A percentile compares a stretch with the other conserved stretches of the same genome.
Conservation (phyloP, 2,113 vertebrate species). For the Petrocephalus microphthalmus region DNA sequence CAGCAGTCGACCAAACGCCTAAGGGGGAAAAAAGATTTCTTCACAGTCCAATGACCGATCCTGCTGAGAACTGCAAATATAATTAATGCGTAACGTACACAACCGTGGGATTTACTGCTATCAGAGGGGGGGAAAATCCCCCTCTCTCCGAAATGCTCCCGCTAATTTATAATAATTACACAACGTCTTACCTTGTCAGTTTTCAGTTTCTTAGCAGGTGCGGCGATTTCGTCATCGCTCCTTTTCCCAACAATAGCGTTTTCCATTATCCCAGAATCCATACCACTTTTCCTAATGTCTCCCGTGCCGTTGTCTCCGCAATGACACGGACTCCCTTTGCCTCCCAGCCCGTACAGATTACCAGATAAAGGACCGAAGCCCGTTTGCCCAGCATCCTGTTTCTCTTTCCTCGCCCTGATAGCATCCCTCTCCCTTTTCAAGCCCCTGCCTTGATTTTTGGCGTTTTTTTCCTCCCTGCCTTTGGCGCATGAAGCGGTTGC, state of each 20-base stretch:
- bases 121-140: neutral
- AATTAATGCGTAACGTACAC: constrained; percentile 13
- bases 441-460: constrained; percentile 75
- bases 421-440: constrained; percentile 84
- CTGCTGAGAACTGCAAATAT: constrained; percentile 6
- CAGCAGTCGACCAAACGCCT: constrained; percentile 7
- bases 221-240: constrained; percentile 74
- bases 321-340: constrained; percentile 75
- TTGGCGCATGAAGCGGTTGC: constrained; percentile 72
- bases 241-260: constrained; percentile 75
- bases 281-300: constrained; percentile 65
- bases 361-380: constrained; percentile 64
- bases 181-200: constrained; percentile 75
- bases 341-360: constrained; percentile 72
- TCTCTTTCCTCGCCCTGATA: constrained; percentile 70
- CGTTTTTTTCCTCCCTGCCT: constrained; percentile 81
- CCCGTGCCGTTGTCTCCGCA: constrained; percentile 61
- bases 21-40: neutral
- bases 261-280: constrained; percentile 78
- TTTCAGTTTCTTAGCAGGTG: constrained; percentile 83
- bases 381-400: constrained; percentile 71
- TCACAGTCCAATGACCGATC: neutral
- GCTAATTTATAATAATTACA: neutral
- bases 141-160: neutral
- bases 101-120: neutral